phyloP scores from a whole-genome alignment of 2,113 vertebrate genomes.

The Caranx melampygus region DNA sequence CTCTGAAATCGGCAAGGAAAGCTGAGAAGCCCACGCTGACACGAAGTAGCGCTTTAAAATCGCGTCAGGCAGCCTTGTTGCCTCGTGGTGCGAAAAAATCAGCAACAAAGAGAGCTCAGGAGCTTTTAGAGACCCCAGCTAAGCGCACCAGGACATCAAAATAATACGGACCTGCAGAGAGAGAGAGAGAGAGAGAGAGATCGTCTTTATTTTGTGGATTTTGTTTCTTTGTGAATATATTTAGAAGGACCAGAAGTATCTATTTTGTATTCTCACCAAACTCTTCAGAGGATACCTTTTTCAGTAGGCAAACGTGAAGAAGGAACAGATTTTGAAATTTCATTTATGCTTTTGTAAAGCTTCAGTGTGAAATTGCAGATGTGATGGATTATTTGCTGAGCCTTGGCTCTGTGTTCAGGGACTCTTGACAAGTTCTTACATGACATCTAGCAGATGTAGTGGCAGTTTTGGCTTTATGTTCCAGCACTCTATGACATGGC shows the following conservation, averaged over 20 bases:
- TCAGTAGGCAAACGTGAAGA: slow-evolving; percentile 26
- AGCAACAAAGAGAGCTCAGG: slow-evolving; percentile 72
- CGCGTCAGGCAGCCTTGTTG: slow-evolving; percentile 18
- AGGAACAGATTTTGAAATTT: slow-evolving; percentile 46
- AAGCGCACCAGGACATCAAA: slow-evolving; percentile 84
- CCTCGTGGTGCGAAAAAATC: slow-evolving; percentile 56
- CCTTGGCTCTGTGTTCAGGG: slow-evolving; percentile 42
- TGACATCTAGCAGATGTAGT: slow-evolving; percentile 47
- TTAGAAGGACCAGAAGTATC: slow-evolving; percentile 54
- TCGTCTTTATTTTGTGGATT: neutral
- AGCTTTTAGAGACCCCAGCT: slow-evolving; percentile 61
- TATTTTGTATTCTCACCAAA: slow-evolving; percentile 51
- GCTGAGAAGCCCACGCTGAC: slow-evolving; percentile 40
- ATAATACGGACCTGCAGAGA: slow-evolving; percentile 50
- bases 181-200: slow-evolving; percentile 9
- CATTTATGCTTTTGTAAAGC: slow-evolving; percentile 57
- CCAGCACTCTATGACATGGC: slow-evolving; percentile 40
- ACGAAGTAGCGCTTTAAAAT: slow-evolving; percentile 54
- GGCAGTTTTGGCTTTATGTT: slow-evolving; percentile 53
- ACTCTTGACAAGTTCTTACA: slow-evolving; percentile 34
- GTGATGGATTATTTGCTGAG: slow-evolving; percentile 36
- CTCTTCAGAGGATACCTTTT: slow-evolving; percentile 35
- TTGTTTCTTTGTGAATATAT: slow-evolving; percentile 44
- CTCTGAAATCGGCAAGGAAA: slow-evolving; percentile 61
- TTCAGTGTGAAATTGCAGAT: slow-evolving; percentile 51